Conservation (phyloP, 1,140 invertebrate genomes). For the Argopecten irradians region DNA sequence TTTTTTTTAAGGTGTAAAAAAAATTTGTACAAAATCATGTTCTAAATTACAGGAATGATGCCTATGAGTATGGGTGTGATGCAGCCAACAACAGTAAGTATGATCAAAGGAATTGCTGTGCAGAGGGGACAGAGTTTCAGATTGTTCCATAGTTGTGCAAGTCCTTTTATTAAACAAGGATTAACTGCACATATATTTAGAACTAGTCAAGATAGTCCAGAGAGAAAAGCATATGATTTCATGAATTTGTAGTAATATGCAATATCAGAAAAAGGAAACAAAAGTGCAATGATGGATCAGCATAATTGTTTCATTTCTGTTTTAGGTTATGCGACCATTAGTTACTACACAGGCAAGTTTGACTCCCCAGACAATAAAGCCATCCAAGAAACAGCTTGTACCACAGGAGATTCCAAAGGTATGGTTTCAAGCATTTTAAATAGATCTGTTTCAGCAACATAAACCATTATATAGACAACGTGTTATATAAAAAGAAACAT, state of each 20-base stretch:
- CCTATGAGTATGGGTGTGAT: conserved; percentile 73
- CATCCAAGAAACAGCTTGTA: conserved; percentile 66
- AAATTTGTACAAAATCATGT: no score
- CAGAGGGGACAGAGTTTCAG: no score
- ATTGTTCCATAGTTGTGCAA: no score
- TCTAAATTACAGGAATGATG: conserved; percentile 71
- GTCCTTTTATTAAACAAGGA: no score
- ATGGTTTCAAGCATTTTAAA: conserved; percentile 22
- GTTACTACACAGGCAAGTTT: conserved; percentile 64
- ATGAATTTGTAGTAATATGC: not conserved
- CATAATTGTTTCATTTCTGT: conserved; percentile 29
- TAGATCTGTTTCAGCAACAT: conserved; percentile 4
- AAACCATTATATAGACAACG: not conserved
- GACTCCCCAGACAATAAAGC: conserved; percentile 54
- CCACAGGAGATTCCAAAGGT: conserved; percentile 75
- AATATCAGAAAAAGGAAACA: not conserved
- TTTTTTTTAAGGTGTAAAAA: no score
- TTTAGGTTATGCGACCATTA: conserved; percentile 74
- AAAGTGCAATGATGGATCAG: not conserved
- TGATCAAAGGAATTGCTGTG: not conserved
- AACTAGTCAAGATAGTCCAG: no score
- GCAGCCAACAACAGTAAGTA: conserved; percentile 68
- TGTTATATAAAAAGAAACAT: no score
- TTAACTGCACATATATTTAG: no score
- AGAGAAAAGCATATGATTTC: not conserved